Evolutionary conservation across 2,888 invertebrate genomes (phyloP), one percentile per base, ranked within the genome.

Genomic region (Cremastinae sp.): DNA sequence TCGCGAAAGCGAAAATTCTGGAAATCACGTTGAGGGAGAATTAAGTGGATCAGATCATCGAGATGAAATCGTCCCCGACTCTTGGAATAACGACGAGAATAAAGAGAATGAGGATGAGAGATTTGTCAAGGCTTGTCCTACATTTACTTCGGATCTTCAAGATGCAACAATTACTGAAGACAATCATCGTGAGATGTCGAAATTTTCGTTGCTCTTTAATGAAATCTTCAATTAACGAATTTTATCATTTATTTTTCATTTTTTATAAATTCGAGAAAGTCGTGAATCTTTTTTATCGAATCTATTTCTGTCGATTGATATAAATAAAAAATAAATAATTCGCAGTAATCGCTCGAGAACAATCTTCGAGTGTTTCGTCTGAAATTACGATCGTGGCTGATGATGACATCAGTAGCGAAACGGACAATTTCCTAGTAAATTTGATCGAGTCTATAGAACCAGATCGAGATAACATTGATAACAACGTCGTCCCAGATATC

Each of bases 111-210:
- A 18, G 18, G 62, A n/a, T 14, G 70, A 45, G 39, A 65, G 41
- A 53, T 12, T 39, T 10, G 45, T 45, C 3, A 53, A 65, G 14
- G 9, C 59, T 55, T 14, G 45, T 45, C 12, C 45, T 8, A 66
- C 35, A 39, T 47, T 43, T 58, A 12, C 10, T n/a, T 61, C 43
- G 53, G 37, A 69, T 39, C 51, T 61, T 28, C 45, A 39, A 37
- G 18, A 37, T 12, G 39, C 51, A 16, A 74, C 37, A 14, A 58
- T 20, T 35, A n/a, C 7, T 10, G 7, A 16, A 43, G 51, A 74
- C 51, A 45, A 58, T 16, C 56, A 61, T 74, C 20, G 73, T 73
- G 59, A 73, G 73, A 73, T 59, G 59, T 28, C 20, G 12, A 41
- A 39, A 39, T 18, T 20, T 9, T n/a, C 1, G 43, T 9, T 14